Evolutionary conservation across 2,113 vertebrate genomes (phyloP).

Genomic region (Tychaedon coryphoeus): DNA sequence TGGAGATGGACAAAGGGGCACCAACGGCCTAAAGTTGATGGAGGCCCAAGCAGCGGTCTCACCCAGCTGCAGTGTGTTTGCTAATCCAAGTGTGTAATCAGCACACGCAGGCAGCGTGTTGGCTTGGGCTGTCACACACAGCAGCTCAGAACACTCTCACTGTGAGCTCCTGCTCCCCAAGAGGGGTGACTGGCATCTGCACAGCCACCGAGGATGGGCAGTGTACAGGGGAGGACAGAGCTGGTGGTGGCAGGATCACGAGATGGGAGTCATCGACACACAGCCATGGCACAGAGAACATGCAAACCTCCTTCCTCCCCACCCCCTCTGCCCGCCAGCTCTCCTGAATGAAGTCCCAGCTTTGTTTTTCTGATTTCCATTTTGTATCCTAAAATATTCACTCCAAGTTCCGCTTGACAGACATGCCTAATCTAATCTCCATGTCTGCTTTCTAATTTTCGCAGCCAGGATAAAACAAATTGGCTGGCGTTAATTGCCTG

Average conservation of each 20-base stretch:
- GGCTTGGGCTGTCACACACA: not conserved
- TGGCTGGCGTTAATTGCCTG: conserved; percentile 96
- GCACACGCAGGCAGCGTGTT: fast-evolving
- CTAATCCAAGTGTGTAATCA: not conserved
- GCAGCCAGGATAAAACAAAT: conserved; percentile 99
- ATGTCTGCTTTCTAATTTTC: conserved; percentile 98
- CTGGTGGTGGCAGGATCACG: fast-evolving
- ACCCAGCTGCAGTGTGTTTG: not conserved
- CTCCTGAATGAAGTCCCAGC: conserved; percentile 48
- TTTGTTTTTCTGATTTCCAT: conserved; percentile 78
- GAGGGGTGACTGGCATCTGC: fast-evolving
- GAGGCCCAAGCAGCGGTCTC: not conserved
- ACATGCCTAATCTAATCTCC: conserved; percentile 95
- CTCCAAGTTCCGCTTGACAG: conserved; percentile 92
- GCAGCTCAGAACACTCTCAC: not conserved
- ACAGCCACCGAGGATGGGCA: not conserved
- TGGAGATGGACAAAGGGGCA: not conserved
- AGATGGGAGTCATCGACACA: not conserved
- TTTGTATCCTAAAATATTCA: conserved; percentile 91
- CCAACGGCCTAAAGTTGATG: not conserved
- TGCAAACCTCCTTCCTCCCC: not conserved
- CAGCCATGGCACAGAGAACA: not conserved
- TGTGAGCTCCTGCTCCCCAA: fast-evolving
- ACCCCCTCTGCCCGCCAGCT: conserved; percentile 45
- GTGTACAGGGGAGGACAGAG: fast-evolving